Base-by-base conservation (phyloP, 2,113 vertebrate species). In the Castor canadensis region DNA sequence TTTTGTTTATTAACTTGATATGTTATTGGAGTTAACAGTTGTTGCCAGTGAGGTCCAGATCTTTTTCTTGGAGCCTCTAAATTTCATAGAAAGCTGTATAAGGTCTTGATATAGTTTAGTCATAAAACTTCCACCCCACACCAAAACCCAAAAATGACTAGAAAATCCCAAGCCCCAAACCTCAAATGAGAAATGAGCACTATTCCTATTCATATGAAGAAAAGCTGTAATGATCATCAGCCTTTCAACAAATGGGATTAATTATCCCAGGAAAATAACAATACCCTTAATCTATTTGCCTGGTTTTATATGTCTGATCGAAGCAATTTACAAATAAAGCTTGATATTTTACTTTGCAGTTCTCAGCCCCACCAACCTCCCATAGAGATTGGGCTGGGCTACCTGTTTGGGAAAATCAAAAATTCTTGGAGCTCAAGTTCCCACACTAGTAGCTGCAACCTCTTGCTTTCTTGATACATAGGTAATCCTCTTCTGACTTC, bases 251-350 rank as follows among this genome's bases (percentile, higher is more conserved):
- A 89, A 9, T 93, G 95, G 93, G 52, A 87, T 95, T 93, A 79
- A 97, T 95, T 96, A 96, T 95, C 40, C 89, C 4, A 69, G 66
- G 15, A 97, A 84, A 93, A 82, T 92, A 96, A 96, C 89, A 97
- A 96, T 96, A 75, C 56, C 38, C 66, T 30, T 91, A 95, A 85
- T 95, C 84, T 96, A 2, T 89, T 94, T 95, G 93, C 94, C 81
- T 43, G 54, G 69, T 89, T 94, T 69, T 58, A 6, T 79, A 88
- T 92, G 91, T 97, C 87, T 93, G 64, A 95, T 96, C 95, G 93
- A 96, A 92, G 43, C 81, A 96, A 97, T 97, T 97, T 96, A 90
- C 64, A 94, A 89, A 94, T 72, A 93, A 94, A 96, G 80, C 64
- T 87, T 96, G 92, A 91, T 94, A n/a, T 64, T 96, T 95, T 87